Evolutionary conservation across 2,113 vertebrate genomes (phyloP), one percentile per base, ranked within the genome.

Genomic region (Pelmatolapia mariae): DNA sequence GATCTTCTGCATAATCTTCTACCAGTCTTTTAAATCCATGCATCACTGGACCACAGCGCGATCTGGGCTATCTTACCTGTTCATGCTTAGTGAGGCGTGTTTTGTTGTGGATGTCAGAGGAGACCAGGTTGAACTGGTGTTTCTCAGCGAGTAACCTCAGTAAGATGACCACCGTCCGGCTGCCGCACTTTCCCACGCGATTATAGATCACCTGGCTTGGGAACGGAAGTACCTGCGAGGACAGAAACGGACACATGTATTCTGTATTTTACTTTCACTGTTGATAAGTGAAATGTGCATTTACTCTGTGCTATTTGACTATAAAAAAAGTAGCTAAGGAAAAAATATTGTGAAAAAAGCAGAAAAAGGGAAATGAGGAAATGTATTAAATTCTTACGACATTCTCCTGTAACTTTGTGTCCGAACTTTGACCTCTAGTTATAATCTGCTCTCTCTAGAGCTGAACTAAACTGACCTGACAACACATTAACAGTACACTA

Each of bases 141-240:
- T 97, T 98, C 93, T 99, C 99, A 3, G 98, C 98, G 87, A 99
- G 96, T 89, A 99, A 97, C 89, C 97, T 96, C 93, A 99, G 95
- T 79, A 99, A 96, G 93, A 99, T 96, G 94, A 99, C 98, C 89
- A 99, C 98, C 8, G 98, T 99, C 50, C 98, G 97, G 90, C 99
- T 99, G 84, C 99, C 99, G 87, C 99, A 99, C 94, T 99, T 99
- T 91, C 99, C 99, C 63, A 99, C 99, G 73, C 98, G 97, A 96
- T 99, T 99, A 93, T 99, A 99, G n/a, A 99, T 97, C 96, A 99
- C 98, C 96, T 99, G 98, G 95, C 98, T 98, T 71, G 99, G 99
- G 91, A 99, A 99, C 6, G 97, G 98, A 76, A 99, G 97, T 86
- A 97, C 97, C 99, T 99, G 94, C 10, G 83, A 86, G 54, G 45